Base-by-base conservation (phyloP, 1,140 invertebrate genomes). In the Drosophila ambigua region DNA sequence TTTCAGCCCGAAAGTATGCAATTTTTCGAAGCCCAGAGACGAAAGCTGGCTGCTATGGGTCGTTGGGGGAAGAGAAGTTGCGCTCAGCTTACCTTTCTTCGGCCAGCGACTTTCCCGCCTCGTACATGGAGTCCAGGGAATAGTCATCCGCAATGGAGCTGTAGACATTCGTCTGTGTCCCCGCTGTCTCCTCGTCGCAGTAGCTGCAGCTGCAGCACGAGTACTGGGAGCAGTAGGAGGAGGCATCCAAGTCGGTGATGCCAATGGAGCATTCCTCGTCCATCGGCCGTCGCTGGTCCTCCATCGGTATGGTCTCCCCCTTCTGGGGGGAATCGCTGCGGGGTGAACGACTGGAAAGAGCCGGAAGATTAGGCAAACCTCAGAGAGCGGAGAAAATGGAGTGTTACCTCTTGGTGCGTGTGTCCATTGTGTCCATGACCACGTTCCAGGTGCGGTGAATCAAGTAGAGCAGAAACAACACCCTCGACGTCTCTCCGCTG, bases 401-500 rank as follows among this genome's bases (percentile, higher is more conserved):
- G n/a, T 65, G 66, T 75, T 80, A 94, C 93, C 93, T 93, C 50
- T 93, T 93, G 16, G 80, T 92, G 68, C 94, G 93, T 7, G 93
- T 90, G 77, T 94, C 94, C 64, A 94, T 93, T 58, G 93, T 94
- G 58, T 95, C 94, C 41, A 94, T 92, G 7, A 95, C 93, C 3
- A 95, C 92, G 77, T 94, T 94, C 95, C 95, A 95, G n/a, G 95
- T 95, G 72, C 94, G 94, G 66, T 95, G 94, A 72, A 95, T 95
- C 58, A 95, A 92, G 80, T 95, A 94, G 69, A 95, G 92, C 55
- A 95, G 92, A 82, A 95, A 95, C n/a, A 94, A 92, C 3, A 95
- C 92, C 58, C 94, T 91, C 5, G 94, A 94, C 16, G 93, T 94
- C 84, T 94, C 94, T 13, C 90, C 90, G 44, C 62, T 74, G 39